A percentile compares a stretch with the other conserved stretches of the same genome.
phyloP scores from a whole-genome alignment of 2,797 vertebrate genomes.

The Aeoliscus strigatus region DNA sequence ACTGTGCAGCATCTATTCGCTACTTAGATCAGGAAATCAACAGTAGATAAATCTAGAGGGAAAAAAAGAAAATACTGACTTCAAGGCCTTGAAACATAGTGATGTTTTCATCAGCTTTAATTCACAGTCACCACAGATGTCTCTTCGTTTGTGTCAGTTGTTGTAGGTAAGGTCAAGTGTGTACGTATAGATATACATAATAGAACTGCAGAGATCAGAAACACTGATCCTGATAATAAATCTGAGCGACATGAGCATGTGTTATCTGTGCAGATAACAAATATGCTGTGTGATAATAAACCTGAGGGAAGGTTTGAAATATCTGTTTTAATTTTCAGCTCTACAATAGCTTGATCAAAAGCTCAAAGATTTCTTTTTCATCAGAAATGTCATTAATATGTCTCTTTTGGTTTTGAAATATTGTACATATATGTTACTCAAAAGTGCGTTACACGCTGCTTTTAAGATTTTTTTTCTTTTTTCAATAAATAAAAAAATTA shows the following conservation, averaged over 20 bases:
- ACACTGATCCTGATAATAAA: constrained; percentile 26
- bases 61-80: too few species aligned
- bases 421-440: too few species aligned
- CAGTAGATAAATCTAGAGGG: too few species aligned
- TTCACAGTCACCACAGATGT: constrained; percentile 26
- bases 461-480: too few species aligned
- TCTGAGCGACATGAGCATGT: constrained; percentile 38
- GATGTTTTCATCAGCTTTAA: too few species aligned
- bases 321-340: constrained; percentile 25
- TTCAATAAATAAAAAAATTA: too few species aligned
- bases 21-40: too few species aligned
- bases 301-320: constrained; percentile 27
- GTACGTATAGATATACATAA: constrained; percentile 36
- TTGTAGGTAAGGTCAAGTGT: constrained; percentile 54
- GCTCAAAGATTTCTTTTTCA: constrained; percentile 1
- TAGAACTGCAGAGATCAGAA: constrained; percentile 47
- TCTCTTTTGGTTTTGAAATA: not conserved
- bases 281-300: constrained; percentile 23
- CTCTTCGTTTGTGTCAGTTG: constrained; percentile 31
- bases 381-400: constrained; percentile 6
- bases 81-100: constrained; percentile 35
- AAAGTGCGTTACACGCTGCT: too few species aligned
- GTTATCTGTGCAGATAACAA: constrained; percentile 39
- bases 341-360: constrained; percentile 23
- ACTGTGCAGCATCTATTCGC: too few species aligned